phyloP scores from a whole-genome alignment of 2,888 invertebrate species.

The Tupiocoris notatus region DNA sequence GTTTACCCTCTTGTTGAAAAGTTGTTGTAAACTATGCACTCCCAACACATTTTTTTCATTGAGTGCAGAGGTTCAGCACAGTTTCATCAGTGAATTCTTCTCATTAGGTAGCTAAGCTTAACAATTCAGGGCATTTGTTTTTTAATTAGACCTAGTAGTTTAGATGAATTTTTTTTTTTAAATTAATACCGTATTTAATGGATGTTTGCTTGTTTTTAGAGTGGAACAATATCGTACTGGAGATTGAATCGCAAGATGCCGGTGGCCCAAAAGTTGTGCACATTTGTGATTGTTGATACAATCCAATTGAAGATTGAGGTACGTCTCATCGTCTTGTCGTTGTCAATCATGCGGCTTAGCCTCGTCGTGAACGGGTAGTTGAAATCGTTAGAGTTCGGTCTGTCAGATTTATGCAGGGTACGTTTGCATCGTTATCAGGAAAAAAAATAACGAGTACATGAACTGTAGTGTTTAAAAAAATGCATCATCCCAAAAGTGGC shows the following conservation, averaged over 20 bases:
- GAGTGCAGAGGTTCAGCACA: too few species aligned
- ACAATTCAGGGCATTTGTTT: too few species aligned
- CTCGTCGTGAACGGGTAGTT: not conserved
- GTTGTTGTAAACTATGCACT: too few species aligned
- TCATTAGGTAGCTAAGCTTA: too few species aligned
- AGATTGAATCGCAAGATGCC: conserved; percentile 11
- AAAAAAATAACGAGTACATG: too few species aligned
- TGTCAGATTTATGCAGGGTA: not conserved
- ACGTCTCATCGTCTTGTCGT: not conserved
- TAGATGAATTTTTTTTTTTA: too few species aligned
- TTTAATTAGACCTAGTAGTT: too few species aligned
- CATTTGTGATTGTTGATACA: conserved; percentile 29
- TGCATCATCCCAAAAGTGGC: not conserved
- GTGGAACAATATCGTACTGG: conserved; percentile 26
- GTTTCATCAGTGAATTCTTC: too few species aligned
- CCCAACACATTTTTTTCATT: too few species aligned
- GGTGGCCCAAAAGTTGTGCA: conserved; percentile 12
- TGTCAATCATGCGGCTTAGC: not conserved
- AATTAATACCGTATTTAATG: too few species aligned
- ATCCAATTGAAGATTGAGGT: not conserved
- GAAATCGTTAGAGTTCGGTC: not conserved
- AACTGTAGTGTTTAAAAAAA: not conserved
- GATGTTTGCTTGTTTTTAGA: conserved; percentile 26
- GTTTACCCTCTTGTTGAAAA: too few species aligned
- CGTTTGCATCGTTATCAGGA: too few species aligned